Evolutionary conservation across 2,888 invertebrate genomes (phyloP), one percentile per base, ranked within the genome.

Genomic region (Unio pictorum): DNA sequence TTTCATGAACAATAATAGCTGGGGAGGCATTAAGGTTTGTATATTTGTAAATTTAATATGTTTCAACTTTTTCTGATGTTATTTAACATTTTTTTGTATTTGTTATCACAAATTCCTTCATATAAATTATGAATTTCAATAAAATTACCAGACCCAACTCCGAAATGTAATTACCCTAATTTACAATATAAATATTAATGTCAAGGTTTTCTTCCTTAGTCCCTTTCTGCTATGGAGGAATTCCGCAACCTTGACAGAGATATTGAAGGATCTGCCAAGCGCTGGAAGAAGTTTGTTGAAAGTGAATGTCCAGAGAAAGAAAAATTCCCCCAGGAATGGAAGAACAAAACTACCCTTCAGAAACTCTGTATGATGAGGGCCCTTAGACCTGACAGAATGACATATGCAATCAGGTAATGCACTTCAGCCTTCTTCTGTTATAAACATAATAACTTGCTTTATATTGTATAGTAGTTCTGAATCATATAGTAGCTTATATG

Each of bases 241-340:
- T 97, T 88, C 88, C 93, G 95, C 77, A 97, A 98, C 90, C 92
- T 98, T 72, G 98, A 98, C 89, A 93, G 97, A 74, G 98, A 98
- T 89, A 97, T 98, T 81, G 98, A 98, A 91, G 96, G 95, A 5
- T 96, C 97, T 1, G 94, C 96, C n/a, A 98, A 98, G 88, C 93
- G 97, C 69, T 98, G 98, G 98, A 97, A 97, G 90, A 98, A 98
- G 91, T 93, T 98, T 84, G 95, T 98, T 1, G 98, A 98, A 91
- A 94, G 95, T 83, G 98, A 98, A 87, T 94, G 95, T 85, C 97
- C 98, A 0, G 98, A 98, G 90, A 94, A 95, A 80, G 98, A 98
- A 88, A 98, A 97, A 89, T 96, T 98, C 90, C 98, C 98, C 0
- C 97, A 97, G 72, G 98, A 98, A 91, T 98, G 98, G 98, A 98